These are phyloP conservation scores for Daktulosphaira vitifoliae DNA, from an alignment of 1,140 invertebrate genomes.

Conservation along the genomic window DNA sequence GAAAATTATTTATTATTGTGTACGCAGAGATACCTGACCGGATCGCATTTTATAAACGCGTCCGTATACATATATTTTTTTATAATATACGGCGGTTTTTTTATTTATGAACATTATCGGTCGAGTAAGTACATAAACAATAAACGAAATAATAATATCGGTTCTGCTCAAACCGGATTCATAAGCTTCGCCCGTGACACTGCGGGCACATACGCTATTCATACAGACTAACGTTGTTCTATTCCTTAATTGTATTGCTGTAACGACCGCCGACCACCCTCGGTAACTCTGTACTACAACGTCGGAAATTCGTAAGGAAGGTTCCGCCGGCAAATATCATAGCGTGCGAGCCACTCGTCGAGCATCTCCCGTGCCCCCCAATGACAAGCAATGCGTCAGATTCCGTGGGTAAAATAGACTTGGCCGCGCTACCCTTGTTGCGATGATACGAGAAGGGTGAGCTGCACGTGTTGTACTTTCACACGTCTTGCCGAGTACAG, in stretches of 20 bases:
- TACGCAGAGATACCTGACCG: constrained; percentile 9
- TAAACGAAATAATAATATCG: neutral
- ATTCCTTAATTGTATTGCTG: neutral
- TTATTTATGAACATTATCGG: constrained; percentile 31
- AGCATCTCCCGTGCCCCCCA: too few species aligned
- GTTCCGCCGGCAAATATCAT: too few species aligned
- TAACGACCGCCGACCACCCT: too few species aligned
- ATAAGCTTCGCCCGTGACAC: constrained; percentile 16
- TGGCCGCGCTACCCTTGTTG: neutral
- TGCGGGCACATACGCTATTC: neutral
- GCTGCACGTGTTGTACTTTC: constrained; percentile 10
- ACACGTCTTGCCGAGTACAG: neutral
- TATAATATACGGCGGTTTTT: neutral
- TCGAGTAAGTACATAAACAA: neutral
- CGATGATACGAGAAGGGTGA: neutral
- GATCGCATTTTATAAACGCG: neutral
- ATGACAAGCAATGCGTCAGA: too few species aligned
- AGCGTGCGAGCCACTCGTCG: too few species aligned
- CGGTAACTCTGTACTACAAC: too few species aligned
- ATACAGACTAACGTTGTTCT: neutral
- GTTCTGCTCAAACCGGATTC: constrained; percentile 23
- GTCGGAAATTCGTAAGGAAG: too few species aligned
- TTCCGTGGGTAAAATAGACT: constrained; percentile 1
- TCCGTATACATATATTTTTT: too few species aligned
- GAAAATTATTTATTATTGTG: constrained; percentile 34